A percentile compares a stretch with the other conserved stretches of the same genome.
These are phyloP conservation scores for Umimayanthus kanabou DNA, from an alignment of 92 coral and sea anemone genomes.

Conservation along the genomic window DNA sequence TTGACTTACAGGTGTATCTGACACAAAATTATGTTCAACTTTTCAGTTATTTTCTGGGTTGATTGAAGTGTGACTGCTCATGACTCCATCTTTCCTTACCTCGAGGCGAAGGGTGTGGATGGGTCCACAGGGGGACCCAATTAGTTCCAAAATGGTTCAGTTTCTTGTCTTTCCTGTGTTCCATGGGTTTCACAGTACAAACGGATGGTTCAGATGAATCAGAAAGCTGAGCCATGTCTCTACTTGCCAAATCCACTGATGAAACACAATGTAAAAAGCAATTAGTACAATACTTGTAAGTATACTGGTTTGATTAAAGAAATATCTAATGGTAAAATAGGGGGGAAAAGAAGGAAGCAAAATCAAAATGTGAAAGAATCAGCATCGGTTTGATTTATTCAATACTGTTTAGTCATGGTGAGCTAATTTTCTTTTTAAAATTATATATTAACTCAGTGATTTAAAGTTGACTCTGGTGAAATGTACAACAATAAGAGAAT, in stretches of 20 bases:
- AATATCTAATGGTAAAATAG: too few relatives aligned
- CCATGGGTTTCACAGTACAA: background rate
- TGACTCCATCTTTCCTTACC: background rate
- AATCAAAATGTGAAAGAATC: too few relatives aligned
- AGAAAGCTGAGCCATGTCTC: background rate
- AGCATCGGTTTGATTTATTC: too few relatives aligned
- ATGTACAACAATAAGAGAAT: too few relatives aligned
- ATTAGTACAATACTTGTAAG: too few relatives aligned
- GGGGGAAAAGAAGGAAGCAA: too few relatives aligned
- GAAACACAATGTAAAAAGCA: background rate
- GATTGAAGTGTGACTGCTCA: background rate
- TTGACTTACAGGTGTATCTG: background rate
- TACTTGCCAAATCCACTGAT: slow-evolving; percentile 4
- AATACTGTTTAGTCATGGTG: too few relatives aligned
- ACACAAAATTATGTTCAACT: background rate
- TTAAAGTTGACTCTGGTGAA: too few relatives aligned
- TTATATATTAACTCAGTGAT: too few relatives aligned
- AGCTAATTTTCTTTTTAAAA: too few relatives aligned
- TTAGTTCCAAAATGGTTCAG: slow-evolving; percentile 26
- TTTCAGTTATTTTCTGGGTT: background rate
- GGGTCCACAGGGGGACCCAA: slow-evolving; percentile 19
- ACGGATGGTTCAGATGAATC: background rate
- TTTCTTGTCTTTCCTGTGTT: slow-evolving; percentile 27
- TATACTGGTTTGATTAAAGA: too few relatives aligned
- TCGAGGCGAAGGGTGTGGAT: background rate